A percentile compares a stretch with the other conserved stretches of the same genome.
phyloP scores from a whole-genome alignment of 2,888 invertebrate species.

The Merodon equestris region DNA sequence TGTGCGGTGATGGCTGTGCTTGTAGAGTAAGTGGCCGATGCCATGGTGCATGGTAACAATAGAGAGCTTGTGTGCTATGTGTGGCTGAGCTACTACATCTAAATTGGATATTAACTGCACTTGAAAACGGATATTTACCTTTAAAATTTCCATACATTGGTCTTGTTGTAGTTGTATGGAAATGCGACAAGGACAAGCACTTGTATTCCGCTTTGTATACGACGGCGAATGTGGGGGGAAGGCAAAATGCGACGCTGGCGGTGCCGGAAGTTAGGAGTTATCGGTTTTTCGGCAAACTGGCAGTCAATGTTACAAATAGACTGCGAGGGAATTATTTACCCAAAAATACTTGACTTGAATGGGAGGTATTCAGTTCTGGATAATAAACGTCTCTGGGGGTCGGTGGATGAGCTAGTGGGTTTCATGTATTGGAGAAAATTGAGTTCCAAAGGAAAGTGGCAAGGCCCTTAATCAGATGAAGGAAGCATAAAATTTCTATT shows the following conservation, averaged over 20 bases:
- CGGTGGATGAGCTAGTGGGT: too few relatives aligned
- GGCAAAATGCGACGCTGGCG: constrained; percentile 1
- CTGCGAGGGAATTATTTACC: neutral
- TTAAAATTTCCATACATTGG: constrained; percentile 51
- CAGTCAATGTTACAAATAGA: constrained; percentile 13
- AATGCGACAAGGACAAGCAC: constrained; percentile 53
- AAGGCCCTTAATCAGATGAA: too few relatives aligned
- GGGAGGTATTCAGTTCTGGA: too few relatives aligned
- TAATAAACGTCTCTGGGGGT: too few relatives aligned
- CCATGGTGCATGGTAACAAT: constrained; percentile 34
- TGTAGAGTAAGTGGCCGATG: constrained; percentile 28
- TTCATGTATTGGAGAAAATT: too few relatives aligned
- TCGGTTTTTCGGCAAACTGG: constrained; percentile 7
- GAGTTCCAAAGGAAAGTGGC: too few relatives aligned
- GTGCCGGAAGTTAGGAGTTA: constrained; percentile 9
- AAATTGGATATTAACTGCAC: constrained; percentile 67
- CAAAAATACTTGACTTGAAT: neutral
- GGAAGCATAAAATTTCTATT: too few relatives aligned
- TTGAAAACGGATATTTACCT: constrained; percentile 66
- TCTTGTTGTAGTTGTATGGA: constrained; percentile 38
- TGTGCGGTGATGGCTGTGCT: too few relatives aligned
- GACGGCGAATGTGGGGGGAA: neutral
- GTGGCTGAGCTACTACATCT: constrained; percentile 44
- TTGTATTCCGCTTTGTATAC: constrained; percentile 14
- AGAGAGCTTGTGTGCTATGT: constrained; percentile 11